Evolutionary conservation across 1,140 invertebrate species (phyloP), one percentile per base, ranked within the genome.

Genomic region (Bathynomus jamesi): DNA sequence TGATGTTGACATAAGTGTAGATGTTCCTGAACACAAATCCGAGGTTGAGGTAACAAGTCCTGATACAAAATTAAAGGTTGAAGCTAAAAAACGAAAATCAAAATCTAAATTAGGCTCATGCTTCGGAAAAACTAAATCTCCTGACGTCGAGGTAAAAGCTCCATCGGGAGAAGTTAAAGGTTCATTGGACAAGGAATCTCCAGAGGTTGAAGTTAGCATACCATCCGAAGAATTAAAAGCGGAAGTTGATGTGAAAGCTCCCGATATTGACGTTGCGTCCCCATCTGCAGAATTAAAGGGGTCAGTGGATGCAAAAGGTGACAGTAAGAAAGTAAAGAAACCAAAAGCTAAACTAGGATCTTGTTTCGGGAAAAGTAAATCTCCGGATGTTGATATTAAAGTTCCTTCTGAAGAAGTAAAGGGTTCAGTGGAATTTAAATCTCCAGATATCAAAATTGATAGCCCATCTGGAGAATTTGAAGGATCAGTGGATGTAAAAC

Each of bases 91-190:
- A 46, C 69, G 69, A 46, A 73, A 73, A 32, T 25, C 67, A 24
- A 73, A 73, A 65, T 29, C 69, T 4, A 67, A 62, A 65, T 62
- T 67, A 69, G 65, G 66, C 65, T 66, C 71, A 24, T 73, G 71
- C 61, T 61, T 73, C n/a, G 71, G 67, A 28, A 69, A 69, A 64
- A 29, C 62, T 66, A 65, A 65, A 17, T 66, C 69, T 67, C 30
- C 29, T 10, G n/a, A 46, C n/a, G 72, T 70, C 28, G 64, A 66
- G 25, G 63, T 69, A 29, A 63, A 74, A 28, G 62, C 63, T 28
- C 27, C 68, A 30, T 53, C 29, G 7, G 62, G 28, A 17, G 71
- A 31, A 60, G 63, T 70, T 2, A 30, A 31, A 53, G 61, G 30
- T 67, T 64, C 69, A 61, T 11, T 64, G 28, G n/a, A 25, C 24